A percentile compares a stretch with the other conserved stretches of the same genome.
These are phyloP conservation scores for Tetramorium simillimum DNA, from an alignment of 1,140 invertebrate species.

Conservation along the genomic window DNA sequence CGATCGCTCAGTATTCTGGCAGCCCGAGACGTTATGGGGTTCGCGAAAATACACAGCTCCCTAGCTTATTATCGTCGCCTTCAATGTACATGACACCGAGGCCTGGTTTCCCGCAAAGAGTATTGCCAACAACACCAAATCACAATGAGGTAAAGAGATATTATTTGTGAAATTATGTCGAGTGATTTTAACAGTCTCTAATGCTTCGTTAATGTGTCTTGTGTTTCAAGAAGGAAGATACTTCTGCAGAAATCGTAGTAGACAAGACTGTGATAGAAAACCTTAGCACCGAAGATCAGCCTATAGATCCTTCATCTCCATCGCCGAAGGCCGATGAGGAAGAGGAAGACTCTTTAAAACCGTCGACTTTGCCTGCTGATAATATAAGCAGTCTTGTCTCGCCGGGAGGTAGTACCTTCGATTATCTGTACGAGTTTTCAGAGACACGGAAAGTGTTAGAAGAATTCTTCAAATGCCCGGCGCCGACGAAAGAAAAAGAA, in stretches of 20 bases:
- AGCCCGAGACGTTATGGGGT: conserved; percentile 95
- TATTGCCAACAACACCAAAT: conserved; percentile 85
- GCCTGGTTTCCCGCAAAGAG: conserved; percentile 90
- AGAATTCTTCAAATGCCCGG: conserved; percentile 95
- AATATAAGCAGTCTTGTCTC: conserved; percentile 83
- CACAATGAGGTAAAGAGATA: conserved; percentile 79
- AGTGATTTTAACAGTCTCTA: neutral
- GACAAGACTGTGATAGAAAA: conserved; percentile 81
- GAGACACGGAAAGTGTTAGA: conserved; percentile 96
- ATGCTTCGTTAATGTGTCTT: conserved; percentile 40
- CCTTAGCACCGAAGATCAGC: conserved; percentile 73
- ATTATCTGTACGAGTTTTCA: conserved; percentile 96
- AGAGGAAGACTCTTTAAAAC: conserved; percentile 80
- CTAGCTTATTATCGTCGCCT: conserved; percentile 88
- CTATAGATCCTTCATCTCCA: conserved; percentile 66
- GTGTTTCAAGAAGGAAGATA: conserved; percentile 78
- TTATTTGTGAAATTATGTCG: conserved; percentile 16
- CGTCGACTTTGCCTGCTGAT: conserved; percentile 78
- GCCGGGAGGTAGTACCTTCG: conserved; percentile 88
- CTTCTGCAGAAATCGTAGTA: conserved; percentile 77
- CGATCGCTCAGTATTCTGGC: conserved; percentile 96
- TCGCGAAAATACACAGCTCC: conserved; percentile 86
- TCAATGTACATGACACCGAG: conserved; percentile 88
- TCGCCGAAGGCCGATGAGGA: conserved; percentile 76
- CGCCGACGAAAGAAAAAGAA: conserved; percentile 87